Conservation (phyloP, 2,113 vertebrate genomes). For the Leptocoma aspasia region DNA sequence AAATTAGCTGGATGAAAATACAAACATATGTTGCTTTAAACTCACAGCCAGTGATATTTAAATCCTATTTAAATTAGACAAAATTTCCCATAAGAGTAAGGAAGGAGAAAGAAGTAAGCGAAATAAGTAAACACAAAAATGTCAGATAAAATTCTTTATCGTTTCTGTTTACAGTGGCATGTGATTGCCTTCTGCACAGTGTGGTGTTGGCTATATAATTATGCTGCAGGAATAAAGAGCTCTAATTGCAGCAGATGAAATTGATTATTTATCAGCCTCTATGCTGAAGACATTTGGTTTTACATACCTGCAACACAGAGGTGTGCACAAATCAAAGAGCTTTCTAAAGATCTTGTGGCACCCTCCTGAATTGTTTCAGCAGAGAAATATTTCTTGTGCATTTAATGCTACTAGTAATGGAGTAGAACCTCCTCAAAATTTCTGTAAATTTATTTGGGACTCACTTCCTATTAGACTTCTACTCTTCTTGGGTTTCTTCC, state of each 20-base stretch:
- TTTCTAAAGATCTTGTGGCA: neutral
- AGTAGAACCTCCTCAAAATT: neutral
- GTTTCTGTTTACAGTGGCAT: conserved; percentile 21
- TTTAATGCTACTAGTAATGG: neutral
- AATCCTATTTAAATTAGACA: conserved; percentile 35
- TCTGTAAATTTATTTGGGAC: neutral
- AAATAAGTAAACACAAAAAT: conserved; percentile 36
- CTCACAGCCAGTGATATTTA: conserved; percentile 39
- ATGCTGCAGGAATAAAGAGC: neutral
- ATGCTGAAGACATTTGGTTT: neutral
- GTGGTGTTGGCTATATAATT: neutral
- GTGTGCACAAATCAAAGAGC: neutral
- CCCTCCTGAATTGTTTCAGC: accelerated
- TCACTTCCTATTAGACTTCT: neutral
- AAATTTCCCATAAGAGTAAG: conserved; percentile 35
- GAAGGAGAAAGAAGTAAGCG: neutral
- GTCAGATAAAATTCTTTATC: conserved; percentile 19
- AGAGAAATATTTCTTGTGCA: neutral
- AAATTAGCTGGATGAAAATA: conserved; percentile 31
- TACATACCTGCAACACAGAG: neutral
- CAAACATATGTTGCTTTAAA: conserved; percentile 46
- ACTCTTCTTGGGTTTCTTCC: neutral
- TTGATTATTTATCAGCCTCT: neutral
- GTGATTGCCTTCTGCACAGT: conserved; percentile 15
- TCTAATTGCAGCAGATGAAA: conserved; percentile 13